These are phyloP conservation scores for Pelecanoides urinatrix DNA, from an alignment of 2,113 vertebrate genomes.

Conservation along the genomic window DNA sequence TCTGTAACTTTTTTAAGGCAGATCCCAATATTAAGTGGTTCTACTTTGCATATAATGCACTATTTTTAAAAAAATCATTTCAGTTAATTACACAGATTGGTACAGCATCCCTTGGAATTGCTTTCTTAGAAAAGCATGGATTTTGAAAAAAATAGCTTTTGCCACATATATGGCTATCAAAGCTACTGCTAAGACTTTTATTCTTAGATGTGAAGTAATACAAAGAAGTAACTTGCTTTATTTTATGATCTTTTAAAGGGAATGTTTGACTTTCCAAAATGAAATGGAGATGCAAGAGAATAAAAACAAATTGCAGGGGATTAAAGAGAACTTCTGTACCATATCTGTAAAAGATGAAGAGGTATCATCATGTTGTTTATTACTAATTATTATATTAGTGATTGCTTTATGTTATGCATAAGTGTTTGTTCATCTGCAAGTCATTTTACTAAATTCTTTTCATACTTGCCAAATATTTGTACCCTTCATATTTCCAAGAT, in stretches of 20 bases:
- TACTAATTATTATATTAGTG: neutral
- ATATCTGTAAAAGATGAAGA: conserved; percentile 40
- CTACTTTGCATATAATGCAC: neutral
- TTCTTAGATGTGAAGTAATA: neutral
- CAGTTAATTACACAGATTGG: neutral
- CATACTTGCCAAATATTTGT: neutral
- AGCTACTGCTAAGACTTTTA: neutral
- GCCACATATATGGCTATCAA: neutral
- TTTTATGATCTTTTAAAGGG: conserved; percentile 65
- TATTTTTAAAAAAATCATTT: neutral
- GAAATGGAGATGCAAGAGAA: neutral
- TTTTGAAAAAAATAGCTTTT: neutral
- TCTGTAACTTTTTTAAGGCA: neutral
- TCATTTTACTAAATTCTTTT: neutral
- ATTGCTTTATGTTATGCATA: neutral
- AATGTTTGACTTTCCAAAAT: conserved; percentile 55
- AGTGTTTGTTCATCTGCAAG: neutral
- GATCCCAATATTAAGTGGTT: neutral
- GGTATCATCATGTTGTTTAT: conserved; percentile 16
- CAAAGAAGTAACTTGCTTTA: neutral
- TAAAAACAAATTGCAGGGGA: neutral
- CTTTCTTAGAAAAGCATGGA: neutral
- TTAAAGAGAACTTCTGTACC: conserved; percentile 57
- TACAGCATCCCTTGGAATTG: neutral
- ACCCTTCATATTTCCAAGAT: neutral